A percentile compares a stretch with the other conserved stretches of the same genome.
Conservation (phyloP, 2,113 vertebrate species). For the Indicator maculatus region DNA sequence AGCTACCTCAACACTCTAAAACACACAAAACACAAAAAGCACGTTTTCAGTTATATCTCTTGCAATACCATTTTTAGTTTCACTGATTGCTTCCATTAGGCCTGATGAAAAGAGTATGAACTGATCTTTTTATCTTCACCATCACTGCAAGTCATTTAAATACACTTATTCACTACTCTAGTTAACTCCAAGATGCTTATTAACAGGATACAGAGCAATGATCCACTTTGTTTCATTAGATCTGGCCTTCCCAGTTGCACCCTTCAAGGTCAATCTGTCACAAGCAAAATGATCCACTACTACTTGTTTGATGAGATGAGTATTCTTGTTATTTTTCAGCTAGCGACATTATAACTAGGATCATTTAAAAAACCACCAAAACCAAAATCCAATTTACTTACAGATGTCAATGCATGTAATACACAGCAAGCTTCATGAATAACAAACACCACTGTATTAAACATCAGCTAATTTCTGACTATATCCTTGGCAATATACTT, state of each 20-base stretch:
- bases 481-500: background rate
- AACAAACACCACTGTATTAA: background rate
- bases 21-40: background rate
- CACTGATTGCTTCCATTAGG: background rate
- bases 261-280: background rate
- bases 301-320: background rate
- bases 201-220: background rate
- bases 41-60: background rate
- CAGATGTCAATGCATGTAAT: background rate
- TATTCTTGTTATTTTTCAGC: background rate
- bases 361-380: background rate
- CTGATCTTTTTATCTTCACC: background rate
- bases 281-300: background rate
- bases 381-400: background rate
- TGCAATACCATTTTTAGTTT: background rate
- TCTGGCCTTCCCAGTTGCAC: background rate
- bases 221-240: slow-evolving; percentile 8
- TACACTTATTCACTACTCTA: slow-evolving; percentile 6
- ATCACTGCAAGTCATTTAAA: background rate
- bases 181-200: background rate
- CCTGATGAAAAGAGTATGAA: background rate
- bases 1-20: background rate
- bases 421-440: background rate
- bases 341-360: background rate
- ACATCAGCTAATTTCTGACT: background rate